These are phyloP conservation scores for Erebia palarica DNA, from an alignment of 2,888 invertebrate genomes.

Conservation along the genomic window DNA sequence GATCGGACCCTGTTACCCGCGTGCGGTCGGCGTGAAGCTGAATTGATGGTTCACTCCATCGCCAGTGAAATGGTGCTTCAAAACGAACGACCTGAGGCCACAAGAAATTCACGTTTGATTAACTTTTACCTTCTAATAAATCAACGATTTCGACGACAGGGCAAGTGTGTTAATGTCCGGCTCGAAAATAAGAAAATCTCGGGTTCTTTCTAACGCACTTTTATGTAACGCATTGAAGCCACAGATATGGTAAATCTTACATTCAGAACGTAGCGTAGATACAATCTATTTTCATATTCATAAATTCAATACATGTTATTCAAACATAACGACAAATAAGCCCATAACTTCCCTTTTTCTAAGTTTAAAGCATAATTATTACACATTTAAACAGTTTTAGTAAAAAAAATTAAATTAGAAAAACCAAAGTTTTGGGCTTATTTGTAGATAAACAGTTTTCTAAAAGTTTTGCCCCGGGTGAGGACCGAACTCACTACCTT, in stretches of 20 bases:
- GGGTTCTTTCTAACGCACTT: not conserved
- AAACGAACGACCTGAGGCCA: slow-evolving; percentile 74
- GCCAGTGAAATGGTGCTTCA: slow-evolving; percentile 79
- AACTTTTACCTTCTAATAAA: slow-evolving; percentile 52
- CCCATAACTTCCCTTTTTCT: too few relatives aligned
- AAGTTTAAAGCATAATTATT: too few relatives aligned
- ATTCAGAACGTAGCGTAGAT: too few relatives aligned
- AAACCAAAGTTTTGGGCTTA: too few relatives aligned
- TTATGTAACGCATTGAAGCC: too few relatives aligned
- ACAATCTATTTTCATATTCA: too few relatives aligned
- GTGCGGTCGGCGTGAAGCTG: slow-evolving; percentile 77
- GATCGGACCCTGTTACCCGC: slow-evolving; percentile 63
- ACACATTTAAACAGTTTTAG: too few relatives aligned
- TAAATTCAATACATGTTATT: too few relatives aligned
- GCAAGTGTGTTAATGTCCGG: not conserved
- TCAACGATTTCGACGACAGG: slow-evolving; percentile 10
- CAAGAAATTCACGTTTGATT: slow-evolving; percentile 80
- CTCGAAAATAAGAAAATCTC: not conserved
- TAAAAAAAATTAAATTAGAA: too few relatives aligned
- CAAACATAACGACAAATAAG: too few relatives aligned
- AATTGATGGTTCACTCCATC: slow-evolving; percentile 80
- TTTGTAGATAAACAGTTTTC: not conserved
- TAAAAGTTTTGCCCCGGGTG: slow-evolving; percentile 86
- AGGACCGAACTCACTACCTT: slow-evolving; percentile 98
- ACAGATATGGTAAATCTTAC: too few relatives aligned